Percentiles rank a stretch among this genome's conserved stretches.
phyloP scores from a whole-genome alignment of 1,140 invertebrate species.

The Drosophila quadrilineata region DNA sequence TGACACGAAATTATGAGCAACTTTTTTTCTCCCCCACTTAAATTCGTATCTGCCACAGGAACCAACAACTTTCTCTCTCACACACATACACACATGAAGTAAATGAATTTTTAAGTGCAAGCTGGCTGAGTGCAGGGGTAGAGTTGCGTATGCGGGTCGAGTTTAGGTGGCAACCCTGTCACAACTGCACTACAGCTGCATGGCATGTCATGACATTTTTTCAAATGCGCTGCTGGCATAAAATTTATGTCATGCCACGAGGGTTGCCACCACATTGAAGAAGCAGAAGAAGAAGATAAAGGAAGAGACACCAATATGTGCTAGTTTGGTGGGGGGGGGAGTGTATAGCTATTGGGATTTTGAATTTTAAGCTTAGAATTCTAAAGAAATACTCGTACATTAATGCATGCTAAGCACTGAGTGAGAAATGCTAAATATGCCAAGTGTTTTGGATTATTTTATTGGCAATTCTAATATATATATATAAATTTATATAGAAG shows the following conservation, averaged over 20 bases:
- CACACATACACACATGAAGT: slow-evolving; percentile 21
- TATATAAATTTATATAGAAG: no score
- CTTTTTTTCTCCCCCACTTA: slow-evolving; percentile 18
- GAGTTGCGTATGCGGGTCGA: background rate
- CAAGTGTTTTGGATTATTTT: no score
- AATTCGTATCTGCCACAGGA: slow-evolving; percentile 3
- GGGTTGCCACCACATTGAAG: slow-evolving; percentile 14
- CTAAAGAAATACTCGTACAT: no score
- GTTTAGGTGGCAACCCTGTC: slow-evolving; percentile 13
- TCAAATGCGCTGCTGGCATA: slow-evolving; percentile 30
- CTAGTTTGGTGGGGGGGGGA: no score
- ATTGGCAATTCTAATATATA: no score
- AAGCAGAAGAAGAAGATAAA: background rate
- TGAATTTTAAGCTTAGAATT: no score
- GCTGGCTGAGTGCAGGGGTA: background rate
- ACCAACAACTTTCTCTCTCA: slow-evolving; percentile 8
- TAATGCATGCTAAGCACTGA: no score
- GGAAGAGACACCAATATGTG: no score
- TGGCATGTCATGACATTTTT: slow-evolving; percentile 40
- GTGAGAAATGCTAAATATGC: no score
- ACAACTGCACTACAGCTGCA: slow-evolving; percentile 23
- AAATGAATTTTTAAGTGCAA: slow-evolving; percentile 63
- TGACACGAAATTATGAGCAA: slow-evolving; percentile 44
- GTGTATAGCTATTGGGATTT: no score
- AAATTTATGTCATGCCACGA: slow-evolving; percentile 49